These are phyloP conservation scores for human DNA, from an alignment of 2,113 vertebrate genomes.

Conservation along the genomic window DNA sequence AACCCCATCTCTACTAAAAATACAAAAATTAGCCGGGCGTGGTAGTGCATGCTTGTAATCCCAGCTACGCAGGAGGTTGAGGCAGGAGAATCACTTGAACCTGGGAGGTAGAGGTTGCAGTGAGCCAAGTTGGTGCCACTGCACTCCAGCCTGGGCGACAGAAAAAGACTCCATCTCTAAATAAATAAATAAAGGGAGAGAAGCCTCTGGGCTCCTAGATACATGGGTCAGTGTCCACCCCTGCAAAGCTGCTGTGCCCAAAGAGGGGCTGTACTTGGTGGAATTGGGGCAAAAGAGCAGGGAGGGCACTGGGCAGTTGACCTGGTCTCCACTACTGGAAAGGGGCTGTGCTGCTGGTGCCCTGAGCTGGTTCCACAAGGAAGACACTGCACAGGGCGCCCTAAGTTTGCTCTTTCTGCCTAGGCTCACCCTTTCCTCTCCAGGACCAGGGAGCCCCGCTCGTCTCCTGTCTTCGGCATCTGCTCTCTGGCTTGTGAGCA, in stretches of 20 bases:
- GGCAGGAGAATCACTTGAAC: no score
- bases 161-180: no score
- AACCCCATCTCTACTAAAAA: no score
- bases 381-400: accelerated
- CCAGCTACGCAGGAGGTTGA: no score
- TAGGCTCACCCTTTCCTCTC: background rate
- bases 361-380: accelerated
- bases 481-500: background rate
- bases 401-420: accelerated
- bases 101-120: no score
- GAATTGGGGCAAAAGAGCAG: accelerated
- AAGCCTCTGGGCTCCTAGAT: background rate
- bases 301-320: accelerated
- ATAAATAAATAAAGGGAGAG: no score
- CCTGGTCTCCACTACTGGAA: background rate
- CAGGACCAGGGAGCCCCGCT: background rate
- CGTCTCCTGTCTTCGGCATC: accelerated
- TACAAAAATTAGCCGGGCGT: no score
- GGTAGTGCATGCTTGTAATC: no score
- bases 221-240: accelerated
- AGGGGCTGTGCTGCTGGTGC: accelerated
- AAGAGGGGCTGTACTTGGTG: accelerated
- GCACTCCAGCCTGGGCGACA: no score
- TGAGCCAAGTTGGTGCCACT: no score
- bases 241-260: background rate